phyloP scores from a whole-genome alignment of 2,113 vertebrate genomes.

The Phalacrocorax pelagicus region DNA sequence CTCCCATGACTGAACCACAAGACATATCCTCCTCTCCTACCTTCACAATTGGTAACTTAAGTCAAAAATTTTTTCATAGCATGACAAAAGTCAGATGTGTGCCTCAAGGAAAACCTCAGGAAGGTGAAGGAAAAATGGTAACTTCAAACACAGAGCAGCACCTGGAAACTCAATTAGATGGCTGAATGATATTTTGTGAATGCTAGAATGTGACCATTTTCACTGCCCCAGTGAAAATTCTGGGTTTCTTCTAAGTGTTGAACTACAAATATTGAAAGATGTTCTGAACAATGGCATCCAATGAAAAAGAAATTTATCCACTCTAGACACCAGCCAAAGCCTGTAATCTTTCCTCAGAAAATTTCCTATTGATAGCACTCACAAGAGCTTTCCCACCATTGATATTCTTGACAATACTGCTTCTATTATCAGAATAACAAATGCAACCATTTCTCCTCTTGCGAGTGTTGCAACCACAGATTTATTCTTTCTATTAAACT shows the following conservation, averaged over 20 bases:
- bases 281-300: not conserved
- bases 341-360: not conserved
- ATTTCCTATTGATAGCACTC: not conserved
- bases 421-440: slow-evolving; percentile 21
- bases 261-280: not conserved
- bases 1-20: not conserved
- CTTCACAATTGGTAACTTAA: accelerated
- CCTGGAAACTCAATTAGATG: not conserved
- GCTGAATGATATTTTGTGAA: not conserved
- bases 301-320: not conserved
- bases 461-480: not conserved
- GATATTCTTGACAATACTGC: not conserved
- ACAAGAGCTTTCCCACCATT: not conserved
- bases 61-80: not conserved
- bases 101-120: not conserved
- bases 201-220: not conserved
- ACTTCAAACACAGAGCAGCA: not conserved
- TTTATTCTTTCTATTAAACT: slow-evolving; percentile 5
- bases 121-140: not conserved
- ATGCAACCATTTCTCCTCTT: not conserved
- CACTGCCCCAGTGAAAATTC: not conserved
- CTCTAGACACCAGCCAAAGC: not conserved
- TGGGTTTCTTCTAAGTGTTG: not conserved
- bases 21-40: not conserved
- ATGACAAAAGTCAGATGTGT: not conserved